Conservation (phyloP, 2,113 vertebrate species). For the Buteo buteo region DNA sequence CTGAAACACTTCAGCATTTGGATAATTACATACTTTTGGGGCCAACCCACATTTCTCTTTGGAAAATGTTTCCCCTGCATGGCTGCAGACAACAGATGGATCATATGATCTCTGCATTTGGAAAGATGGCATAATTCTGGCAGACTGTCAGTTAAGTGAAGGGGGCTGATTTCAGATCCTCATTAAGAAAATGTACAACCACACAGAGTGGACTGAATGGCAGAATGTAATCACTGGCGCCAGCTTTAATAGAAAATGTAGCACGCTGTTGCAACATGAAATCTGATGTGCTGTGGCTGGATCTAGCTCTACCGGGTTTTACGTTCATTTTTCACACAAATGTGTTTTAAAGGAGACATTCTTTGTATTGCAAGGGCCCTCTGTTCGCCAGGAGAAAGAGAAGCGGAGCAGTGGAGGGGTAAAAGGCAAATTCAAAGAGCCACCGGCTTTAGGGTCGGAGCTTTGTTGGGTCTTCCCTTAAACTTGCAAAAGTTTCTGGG, state of each 20-base stretch:
- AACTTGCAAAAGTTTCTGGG: not conserved
- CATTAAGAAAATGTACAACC: constrained; percentile 54
- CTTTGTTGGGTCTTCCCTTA: not conserved
- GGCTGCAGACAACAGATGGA: constrained; percentile 62
- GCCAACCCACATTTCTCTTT: constrained; percentile 56
- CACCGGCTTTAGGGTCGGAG: not conserved
- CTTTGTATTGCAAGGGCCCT: not conserved
- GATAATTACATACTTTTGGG: constrained; percentile 41
- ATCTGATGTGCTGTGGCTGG: constrained; percentile 25
- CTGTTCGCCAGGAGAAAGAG: not conserved
- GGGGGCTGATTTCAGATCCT: constrained; percentile 51
- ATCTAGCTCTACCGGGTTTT: not conserved
- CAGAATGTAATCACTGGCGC: constrained; percentile 33
- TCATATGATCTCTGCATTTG: constrained; percentile 55
- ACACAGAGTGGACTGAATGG: constrained; percentile 6
- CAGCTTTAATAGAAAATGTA: constrained; percentile 38
- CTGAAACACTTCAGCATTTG: constrained; percentile 59
- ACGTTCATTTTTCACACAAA: not conserved
- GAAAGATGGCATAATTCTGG: constrained; percentile 65
- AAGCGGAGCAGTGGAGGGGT: not conserved
- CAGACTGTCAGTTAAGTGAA: constrained; percentile 49
- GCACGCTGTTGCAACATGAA: constrained; percentile 21
- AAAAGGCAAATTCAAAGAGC: not conserved
- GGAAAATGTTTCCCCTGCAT: constrained; percentile 18
- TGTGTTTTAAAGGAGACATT: not conserved